A percentile compares a stretch with the other conserved stretches of the same genome.
Conservation (phyloP, 2,797 vertebrate genomes). For the Catamblyrhynchus diadema region DNA sequence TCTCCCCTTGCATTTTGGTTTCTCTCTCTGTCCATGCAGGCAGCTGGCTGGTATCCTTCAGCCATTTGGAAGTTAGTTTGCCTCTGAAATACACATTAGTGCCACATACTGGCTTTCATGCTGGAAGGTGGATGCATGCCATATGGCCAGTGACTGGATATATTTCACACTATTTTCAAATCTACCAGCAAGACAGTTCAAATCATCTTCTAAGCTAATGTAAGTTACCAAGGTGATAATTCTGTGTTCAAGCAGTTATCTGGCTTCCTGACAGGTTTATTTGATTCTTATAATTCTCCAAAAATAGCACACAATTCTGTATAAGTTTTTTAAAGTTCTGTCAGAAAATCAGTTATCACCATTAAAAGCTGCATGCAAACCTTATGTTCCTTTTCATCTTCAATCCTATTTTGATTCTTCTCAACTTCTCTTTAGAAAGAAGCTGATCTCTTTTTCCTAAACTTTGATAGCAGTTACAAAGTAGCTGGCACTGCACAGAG, state of each 20-base stretch:
- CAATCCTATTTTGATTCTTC: neutral
- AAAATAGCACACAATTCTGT: neutral
- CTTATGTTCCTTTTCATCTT: neutral
- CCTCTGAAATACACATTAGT: slow-evolving; percentile 14
- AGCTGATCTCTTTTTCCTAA: neutral
- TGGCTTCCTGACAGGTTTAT: neutral
- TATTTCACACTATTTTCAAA: neutral
- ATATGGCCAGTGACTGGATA: neutral
- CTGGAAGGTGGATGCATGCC: neutral
- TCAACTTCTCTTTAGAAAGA: neutral
- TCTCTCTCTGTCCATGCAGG: neutral
- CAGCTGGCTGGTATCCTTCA: neutral
- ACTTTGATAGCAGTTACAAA: neutral
- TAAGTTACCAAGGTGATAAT: neutral
- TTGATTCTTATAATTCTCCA: neutral
- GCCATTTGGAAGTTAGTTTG: neutral
- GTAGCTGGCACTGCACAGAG: neutral
- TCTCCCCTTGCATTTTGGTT: neutral
- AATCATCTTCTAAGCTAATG: neutral
- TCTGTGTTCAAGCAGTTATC: neutral
- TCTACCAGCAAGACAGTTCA: neutral
- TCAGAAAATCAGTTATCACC: neutral
- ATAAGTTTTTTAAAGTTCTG: neutral
- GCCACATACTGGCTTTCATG: neutral
- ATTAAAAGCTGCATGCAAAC: neutral